Percentiles rank a stretch among this genome's conserved stretches.
These are phyloP conservation scores for Tapirus indicus DNA, from an alignment of 2,797 vertebrate genomes.

Conservation along the genomic window DNA sequence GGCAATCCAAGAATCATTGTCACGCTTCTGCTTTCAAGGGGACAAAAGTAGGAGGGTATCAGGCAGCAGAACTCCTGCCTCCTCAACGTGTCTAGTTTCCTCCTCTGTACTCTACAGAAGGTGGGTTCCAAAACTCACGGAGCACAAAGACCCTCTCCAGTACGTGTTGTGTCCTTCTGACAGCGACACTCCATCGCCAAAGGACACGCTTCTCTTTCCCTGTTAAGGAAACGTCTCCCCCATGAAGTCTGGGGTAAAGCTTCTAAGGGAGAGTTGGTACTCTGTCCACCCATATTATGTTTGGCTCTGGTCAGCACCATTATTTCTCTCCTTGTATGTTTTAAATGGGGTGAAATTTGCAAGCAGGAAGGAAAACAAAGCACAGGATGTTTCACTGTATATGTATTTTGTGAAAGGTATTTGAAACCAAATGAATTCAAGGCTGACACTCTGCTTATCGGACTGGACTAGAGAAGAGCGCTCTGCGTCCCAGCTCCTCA, in stretches of 20 bases:
- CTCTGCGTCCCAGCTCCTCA: neutral
- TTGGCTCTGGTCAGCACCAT: conserved; percentile 64
- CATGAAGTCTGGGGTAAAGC: neutral
- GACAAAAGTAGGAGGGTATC: neutral
- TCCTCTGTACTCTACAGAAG: neutral
- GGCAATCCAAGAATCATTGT: neutral
- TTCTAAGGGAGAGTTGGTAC: conserved; percentile 53
- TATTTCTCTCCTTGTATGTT: conserved; percentile 72
- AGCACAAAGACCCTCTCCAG: neutral
- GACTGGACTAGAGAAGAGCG: conserved; percentile 5
- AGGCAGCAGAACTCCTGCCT: neutral
- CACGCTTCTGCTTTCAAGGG: neutral
- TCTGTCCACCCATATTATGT: conserved; percentile 69
- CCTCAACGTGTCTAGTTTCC: neutral
- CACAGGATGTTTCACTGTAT: conserved; percentile 61
- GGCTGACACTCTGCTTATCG: conserved; percentile 58
- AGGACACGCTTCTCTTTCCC: neutral
- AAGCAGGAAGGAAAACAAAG: conserved; percentile 72
- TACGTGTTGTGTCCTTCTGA: neutral
- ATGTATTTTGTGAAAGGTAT: conserved; percentile 63
- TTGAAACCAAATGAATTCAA: conserved; percentile 75
- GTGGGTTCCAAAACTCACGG: neutral
- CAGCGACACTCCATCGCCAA: neutral
- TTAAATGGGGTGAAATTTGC: conserved; percentile 64
- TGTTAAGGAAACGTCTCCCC: conserved; percentile 40